Base-by-base conservation (phyloP, 2,113 vertebrate species). In the Rostratula benghalensis region DNA sequence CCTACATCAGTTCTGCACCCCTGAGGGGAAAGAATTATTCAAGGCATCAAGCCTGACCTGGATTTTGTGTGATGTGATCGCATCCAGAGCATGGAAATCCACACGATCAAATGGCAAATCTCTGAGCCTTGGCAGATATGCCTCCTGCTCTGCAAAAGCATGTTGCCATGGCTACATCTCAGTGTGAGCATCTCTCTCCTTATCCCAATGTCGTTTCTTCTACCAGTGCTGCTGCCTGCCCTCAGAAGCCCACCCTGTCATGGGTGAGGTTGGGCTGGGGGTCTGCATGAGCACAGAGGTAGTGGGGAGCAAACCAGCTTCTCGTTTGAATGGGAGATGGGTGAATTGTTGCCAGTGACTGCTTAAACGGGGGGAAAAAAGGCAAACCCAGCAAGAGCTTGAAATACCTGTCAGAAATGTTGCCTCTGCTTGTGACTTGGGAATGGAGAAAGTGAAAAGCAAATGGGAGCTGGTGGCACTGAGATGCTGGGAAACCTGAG, bases 91-190 rank as follows among this genome's bases (percentile, higher is more conserved):
- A 85, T 91, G 95, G 94, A 97, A 97, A 97, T 95, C 94, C 95
- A 83, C 79, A 93, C 74, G 91, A 95, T 95, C 94, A 96, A 93
- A 96, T 96, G 95, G 96, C 88, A 95, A 96, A 97, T 97, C 95
- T 95, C 92, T 95, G 94, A 97, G 96, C 96, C 91, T 96, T 96
- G 94, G 97, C 97, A 97, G 94, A 94, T 92, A 95, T 95, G 96
- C 91, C 93, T 97, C 83, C 94, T 96, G 95, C 94, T 97, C 94
- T 94, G 94, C 94, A 92, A 46, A 95, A 95, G 83, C 94, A 60
- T 24, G 97, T 97, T 97, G 96, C 96, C 97, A 97, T 97, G 97
- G 95, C 95, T 97, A 97, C 97, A 20, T 91, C 95, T 89, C 95
- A 63, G 94, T 85, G 87, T 65, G 88, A 97, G 95, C 84, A 89